Percentiles rank a stretch among this genome's conserved stretches.
phyloP scores from a whole-genome alignment of 2,113 vertebrate species.

The Marcusenius ussheri region DNA sequence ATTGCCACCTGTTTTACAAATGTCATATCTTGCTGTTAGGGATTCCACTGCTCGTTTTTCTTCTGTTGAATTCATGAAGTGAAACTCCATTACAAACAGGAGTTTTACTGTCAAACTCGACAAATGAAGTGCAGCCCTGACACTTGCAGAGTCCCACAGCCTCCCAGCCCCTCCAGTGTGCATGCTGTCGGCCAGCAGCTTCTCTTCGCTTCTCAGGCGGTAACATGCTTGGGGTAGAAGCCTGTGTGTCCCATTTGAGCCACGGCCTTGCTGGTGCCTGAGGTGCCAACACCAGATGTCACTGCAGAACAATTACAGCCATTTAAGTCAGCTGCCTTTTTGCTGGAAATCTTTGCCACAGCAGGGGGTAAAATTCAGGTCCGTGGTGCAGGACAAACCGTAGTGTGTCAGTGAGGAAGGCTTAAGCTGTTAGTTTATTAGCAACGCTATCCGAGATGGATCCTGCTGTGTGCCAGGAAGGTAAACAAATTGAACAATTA shows the following conservation, averaged over 20 bases:
- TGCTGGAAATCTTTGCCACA: background rate
- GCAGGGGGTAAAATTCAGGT: background rate
- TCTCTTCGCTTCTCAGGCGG: background rate
- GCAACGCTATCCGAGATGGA: background rate
- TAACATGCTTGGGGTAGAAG: background rate
- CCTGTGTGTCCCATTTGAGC: background rate
- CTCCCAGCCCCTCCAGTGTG: background rate
- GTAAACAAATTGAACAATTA: background rate
- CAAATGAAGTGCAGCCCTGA: background rate
- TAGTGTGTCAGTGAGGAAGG: background rate
- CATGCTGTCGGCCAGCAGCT: background rate
- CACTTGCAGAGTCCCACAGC: background rate
- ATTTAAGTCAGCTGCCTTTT: background rate
- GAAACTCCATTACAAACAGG: background rate
- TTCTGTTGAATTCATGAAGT: background rate
- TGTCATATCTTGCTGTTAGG: background rate
- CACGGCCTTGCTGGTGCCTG: background rate
- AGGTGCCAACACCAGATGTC: background rate
- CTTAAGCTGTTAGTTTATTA: background rate
- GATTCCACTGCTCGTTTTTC: background rate
- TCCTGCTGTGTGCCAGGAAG: background rate
- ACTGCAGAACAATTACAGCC: conserved; percentile 1
- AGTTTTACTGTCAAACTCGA: background rate
- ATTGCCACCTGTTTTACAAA: background rate
- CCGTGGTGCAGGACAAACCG: background rate